Evolutionary conservation across 1,140 invertebrate species (phyloP), one percentile per base, ranked within the genome.

Genomic region (Platyscapa corneri): DNA sequence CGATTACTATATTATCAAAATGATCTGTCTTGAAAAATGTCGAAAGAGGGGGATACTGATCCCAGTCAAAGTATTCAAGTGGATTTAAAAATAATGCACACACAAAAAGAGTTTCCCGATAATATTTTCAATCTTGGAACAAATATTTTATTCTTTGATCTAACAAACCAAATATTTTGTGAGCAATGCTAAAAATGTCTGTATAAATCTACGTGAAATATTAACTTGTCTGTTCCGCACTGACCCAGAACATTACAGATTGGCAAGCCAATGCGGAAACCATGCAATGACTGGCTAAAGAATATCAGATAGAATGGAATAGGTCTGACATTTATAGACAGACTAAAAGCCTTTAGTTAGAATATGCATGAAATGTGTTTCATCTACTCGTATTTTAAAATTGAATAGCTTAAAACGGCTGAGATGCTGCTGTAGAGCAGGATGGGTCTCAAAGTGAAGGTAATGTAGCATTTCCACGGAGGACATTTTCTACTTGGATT

Each of bases 181-280:
- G 14, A 60, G 56, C 27, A 23, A 60, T 27, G 20, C 5, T 23
- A 2, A 5, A 60, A 60, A 27, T 60, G 0, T 39, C 16, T 32
- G 23, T 37, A 37, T 70, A 70, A 37, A 70, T 20, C 14, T 10
- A 23, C 8, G 16, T 70, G 32, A 70, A 70, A 70, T 70, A 70
- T 70, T 70, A 23, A 70, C 67, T 70, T 70, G 67, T 37, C 34
- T 10, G 34, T 37, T 37, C 18, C 23, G 34, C 32, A 70, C 32
- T 70, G n/a, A 67, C n/a, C 64, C 64, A 74, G 70, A 42, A n/a
- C 23, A 74, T 74, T 74, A 74, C 20, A 3, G 23, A 42, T 74
- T 39, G 70, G 39, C 70, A n/a, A 74, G 39, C 42, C 39, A 74
- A 74, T 42, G 70, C 34, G 70, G 70, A 74, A 74, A 74, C 70